A percentile compares a stretch with the other conserved stretches of the same genome.
phyloP scores from a whole-genome alignment of 2,113 vertebrate species.

The Artemisiospiza belli region DNA sequence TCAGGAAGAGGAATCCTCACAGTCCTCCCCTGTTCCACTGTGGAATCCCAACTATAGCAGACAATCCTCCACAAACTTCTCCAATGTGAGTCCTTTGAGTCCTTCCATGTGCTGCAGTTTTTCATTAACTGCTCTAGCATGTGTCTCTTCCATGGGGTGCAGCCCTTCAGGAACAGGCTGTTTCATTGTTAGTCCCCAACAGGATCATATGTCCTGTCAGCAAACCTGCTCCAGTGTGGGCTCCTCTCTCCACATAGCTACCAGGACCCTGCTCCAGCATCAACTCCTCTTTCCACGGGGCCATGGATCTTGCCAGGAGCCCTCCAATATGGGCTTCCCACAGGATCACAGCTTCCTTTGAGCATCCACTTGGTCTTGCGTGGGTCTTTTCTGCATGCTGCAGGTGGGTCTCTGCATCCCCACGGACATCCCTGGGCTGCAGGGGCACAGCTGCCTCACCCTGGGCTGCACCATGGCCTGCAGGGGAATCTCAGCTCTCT shows the following conservation, averaged over 20 bases:
- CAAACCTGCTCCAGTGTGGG: not conserved
- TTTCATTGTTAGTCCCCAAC: no score
- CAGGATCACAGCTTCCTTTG: not conserved
- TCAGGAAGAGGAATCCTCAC: not conserved
- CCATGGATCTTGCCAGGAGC: not conserved
- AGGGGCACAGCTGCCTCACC: not conserved
- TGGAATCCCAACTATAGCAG: not conserved
- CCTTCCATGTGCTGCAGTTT: not conserved
- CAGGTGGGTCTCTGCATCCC: not conserved
- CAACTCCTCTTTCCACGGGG: not conserved
- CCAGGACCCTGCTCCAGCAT: not conserved
- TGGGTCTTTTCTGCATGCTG: not conserved
- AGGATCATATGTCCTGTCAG: not conserved
- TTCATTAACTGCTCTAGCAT: not conserved
- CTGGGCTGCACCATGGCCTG: accelerated
- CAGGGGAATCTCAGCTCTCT: not conserved
- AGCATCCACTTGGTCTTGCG: not conserved
- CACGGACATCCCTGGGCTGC: not conserved
- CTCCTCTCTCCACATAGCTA: not conserved
- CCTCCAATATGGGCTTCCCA: not conserved
- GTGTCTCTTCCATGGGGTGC: not conserved
- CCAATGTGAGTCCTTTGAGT: not conserved
- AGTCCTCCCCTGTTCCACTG: not conserved
- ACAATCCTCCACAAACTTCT: not conserved
- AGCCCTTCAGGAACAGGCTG: not conserved